Evolutionary conservation across 1,140 invertebrate species (phyloP).

Genomic region (Drosophila carrolli): DNA sequence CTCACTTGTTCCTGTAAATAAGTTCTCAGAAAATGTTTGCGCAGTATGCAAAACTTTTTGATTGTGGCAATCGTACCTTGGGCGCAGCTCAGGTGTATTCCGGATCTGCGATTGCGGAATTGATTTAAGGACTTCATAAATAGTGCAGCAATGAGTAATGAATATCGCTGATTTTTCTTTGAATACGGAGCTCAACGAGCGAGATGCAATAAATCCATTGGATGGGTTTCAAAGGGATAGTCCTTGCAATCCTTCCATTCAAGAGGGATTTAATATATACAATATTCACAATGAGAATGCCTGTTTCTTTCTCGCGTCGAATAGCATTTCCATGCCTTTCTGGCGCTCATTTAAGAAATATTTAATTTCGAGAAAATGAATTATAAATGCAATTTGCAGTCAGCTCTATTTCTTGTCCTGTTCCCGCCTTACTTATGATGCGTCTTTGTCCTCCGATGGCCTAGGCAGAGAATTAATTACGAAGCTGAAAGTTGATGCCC

Average conservation of each 20-base stretch:
- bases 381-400: conserved; percentile 53
- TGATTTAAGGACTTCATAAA: conserved; percentile 39
- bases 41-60: conserved; percentile 36
- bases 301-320: conserved; percentile 8
- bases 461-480: conserved; percentile 58
- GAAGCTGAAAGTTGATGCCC: conserved; percentile 39
- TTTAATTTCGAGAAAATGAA: conserved; percentile 47
- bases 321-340: conserved; percentile 1
- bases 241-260: conserved; percentile 19
- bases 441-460: conserved; percentile 42
- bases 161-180: neutral
- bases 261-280: conserved; percentile 29
- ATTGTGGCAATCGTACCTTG: conserved; percentile 39
- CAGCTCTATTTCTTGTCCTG: conserved; percentile 36
- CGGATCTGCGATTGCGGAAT: conserved; percentile 11
- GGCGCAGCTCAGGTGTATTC: conserved; percentile 15
- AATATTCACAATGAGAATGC: conserved; percentile 33
- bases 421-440: conserved; percentile 31
- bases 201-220: conserved; percentile 25
- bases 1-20: conserved; percentile 33
- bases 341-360: conserved; percentile 31
- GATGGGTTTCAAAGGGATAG: neutral
- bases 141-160: conserved; percentile 18
- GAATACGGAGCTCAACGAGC: neutral
- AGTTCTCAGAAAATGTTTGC: conserved; percentile 32